Percentiles rank a stretch among this genome's conserved stretches.
Evolutionary conservation across 2,113 vertebrate genomes (phyloP).

Genomic region (Lepisosteus osseus): DNA sequence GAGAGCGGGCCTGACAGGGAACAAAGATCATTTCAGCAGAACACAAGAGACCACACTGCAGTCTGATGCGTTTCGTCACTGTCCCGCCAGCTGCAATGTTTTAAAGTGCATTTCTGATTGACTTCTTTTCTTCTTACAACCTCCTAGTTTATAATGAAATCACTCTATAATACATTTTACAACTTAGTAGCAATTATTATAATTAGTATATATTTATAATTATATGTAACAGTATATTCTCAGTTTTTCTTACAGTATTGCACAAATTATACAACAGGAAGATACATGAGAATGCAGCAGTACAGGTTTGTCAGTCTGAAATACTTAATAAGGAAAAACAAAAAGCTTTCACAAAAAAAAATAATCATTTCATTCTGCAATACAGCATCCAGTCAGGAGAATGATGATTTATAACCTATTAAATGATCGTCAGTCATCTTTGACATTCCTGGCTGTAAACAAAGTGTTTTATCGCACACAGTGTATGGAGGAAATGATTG

Average conservation of each 20-base stretch:
- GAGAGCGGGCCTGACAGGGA: constrained; percentile 36
- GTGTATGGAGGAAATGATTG: neutral
- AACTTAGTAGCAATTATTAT: constrained; percentile 19
- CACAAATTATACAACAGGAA: constrained; percentile 34
- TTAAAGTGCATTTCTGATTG: constrained; percentile 56
- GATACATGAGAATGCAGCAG: constrained; percentile 23
- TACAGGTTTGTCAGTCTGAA: constrained; percentile 6
- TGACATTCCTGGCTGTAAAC: neutral
- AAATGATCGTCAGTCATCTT: too few relatives aligned
- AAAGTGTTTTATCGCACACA: neutral
- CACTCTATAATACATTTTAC: constrained; percentile 11
- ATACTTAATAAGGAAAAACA: neutral
- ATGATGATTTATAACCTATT: neutral
- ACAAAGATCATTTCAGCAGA: constrained; percentile 14
- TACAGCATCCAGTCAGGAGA: constrained; percentile 16
- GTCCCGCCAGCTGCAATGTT: neutral
- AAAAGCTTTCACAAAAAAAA: neutral
- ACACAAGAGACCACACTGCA: neutral
- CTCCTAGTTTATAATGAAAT: neutral
- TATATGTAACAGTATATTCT: constrained; percentile 28
- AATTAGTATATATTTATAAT: constrained; percentile 25
- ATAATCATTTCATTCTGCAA: neutral
- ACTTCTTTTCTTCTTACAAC: constrained; percentile 21
- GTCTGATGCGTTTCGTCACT: neutral
- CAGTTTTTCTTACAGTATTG: constrained; percentile 30